Evolutionary conservation across 2,113 vertebrate genomes (phyloP), one percentile per base, ranked within the genome.

Genomic region (Chiloscyllium plagiosum): DNA sequence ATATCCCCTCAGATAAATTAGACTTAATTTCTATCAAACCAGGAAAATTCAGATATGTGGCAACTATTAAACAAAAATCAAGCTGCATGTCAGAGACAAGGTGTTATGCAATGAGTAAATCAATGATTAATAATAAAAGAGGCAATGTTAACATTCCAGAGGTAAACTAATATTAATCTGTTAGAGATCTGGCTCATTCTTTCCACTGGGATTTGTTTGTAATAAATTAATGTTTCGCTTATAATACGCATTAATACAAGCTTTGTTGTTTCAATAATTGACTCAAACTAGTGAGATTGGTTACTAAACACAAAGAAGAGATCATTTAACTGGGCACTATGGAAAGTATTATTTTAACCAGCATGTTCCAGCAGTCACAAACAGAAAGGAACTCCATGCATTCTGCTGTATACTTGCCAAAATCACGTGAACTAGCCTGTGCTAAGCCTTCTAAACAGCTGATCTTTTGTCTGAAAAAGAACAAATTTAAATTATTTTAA

Each of bases 391-490:
- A 96, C 42, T 1, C 56, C 29, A n/a, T 24, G 29, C 80, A 83
- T 66, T 85, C 52, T 29, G 61, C 7, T 24, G 95, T n/a, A 96
- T 96, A 97, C 98, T 99, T 98, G 99, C 99, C 98, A 97, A 99
- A 99, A 97, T 99, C 99, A 97, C 98, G 98, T 4, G 98, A 98
- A 96, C 95, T 97, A 93, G 96, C 97, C 96, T 98, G 97, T 76
- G 98, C 97, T 96, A 99, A 97, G 47, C 96, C 97, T 98, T 99
- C 99, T 97, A 99, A 97, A 90, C 96, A 98, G 96, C 98, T 96
- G 24, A 99, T 96, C 37, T 97, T 98, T 97, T 99, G 98, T 97
- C 99, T 99, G 97, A 97, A 98, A 97, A 96, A 96, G 96, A 96
- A 96, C 96, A 97, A 33, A 0, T 50, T 96, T 56, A 76, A 13